phyloP scores from a whole-genome alignment of 2,113 vertebrate species.

The Hystrix cristata region DNA sequence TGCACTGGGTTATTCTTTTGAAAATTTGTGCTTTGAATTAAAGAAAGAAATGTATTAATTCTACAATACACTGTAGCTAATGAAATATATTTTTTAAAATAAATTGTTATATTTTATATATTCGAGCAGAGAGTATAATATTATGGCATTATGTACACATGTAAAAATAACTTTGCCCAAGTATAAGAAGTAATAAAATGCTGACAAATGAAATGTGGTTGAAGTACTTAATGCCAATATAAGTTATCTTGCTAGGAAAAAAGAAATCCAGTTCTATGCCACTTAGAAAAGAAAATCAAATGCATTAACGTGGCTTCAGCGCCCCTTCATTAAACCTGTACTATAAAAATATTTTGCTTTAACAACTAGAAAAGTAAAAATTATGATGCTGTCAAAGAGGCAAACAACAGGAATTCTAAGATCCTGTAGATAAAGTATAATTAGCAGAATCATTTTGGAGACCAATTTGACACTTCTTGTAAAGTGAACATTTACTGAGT shows the following conservation, averaged over 20 bases:
- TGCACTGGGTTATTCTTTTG: slow-evolving; percentile 97
- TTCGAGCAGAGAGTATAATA: slow-evolving; percentile 19
- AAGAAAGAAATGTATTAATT: slow-evolving; percentile 39
- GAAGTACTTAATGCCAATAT: slow-evolving; percentile 5
- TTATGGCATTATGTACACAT: not conserved
- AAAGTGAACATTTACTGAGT: not conserved
- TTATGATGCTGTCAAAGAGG: not conserved
- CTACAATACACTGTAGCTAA: slow-evolving; percentile 43
- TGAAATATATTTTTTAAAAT: slow-evolving; percentile 50
- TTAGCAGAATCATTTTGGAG: not conserved
- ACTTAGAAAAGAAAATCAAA: slow-evolving; percentile 19
- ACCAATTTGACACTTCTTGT: not conserved
- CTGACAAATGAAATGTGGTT: slow-evolving; percentile 36
- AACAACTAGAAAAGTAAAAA: slow-evolving; percentile 10
- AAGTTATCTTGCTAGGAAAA: slow-evolving; percentile 12
- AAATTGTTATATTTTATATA: not conserved
- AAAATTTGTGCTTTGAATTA: slow-evolving; percentile 92
- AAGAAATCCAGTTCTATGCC: not conserved
- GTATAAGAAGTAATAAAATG: slow-evolving; percentile 42
- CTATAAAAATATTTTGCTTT: not conserved
- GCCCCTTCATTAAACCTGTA: not conserved
- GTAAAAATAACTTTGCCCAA: slow-evolving; percentile 15
- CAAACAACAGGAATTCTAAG: not conserved
- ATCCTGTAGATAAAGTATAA: not conserved
- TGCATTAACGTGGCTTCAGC: not conserved